Conservation (phyloP, 1,140 invertebrate genomes). For the Nymphalis io region DNA sequence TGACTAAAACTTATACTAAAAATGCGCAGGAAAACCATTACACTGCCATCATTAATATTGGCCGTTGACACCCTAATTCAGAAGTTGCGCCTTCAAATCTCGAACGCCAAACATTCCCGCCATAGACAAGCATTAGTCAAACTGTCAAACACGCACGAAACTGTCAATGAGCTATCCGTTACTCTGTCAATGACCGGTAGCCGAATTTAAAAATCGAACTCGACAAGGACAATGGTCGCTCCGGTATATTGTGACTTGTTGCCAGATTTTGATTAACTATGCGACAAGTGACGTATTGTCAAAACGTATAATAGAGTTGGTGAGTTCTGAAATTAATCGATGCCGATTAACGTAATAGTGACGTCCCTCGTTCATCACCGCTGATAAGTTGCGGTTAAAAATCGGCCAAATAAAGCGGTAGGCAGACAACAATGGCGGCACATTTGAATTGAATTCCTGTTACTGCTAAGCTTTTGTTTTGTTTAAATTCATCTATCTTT, state of each 20-base stretch:
- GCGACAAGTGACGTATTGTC: conserved; percentile 54
- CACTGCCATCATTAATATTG: conserved; percentile 47
- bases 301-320: conserved; percentile 59
- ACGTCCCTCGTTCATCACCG: conserved; percentile 48
- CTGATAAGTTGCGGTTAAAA: conserved; percentile 54
- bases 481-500: conserved; percentile 37
- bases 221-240: conserved; percentile 48
- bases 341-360: conserved; percentile 45
- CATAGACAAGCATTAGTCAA: conserved; percentile 71
- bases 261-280: conserved; percentile 62
- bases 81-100: conserved; percentile 51
- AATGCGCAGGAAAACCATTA: background rate
- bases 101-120: conserved; percentile 47
- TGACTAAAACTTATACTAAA: background rate
- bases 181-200: conserved; percentile 55
- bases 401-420: conserved; percentile 55
- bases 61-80: conserved; percentile 54
- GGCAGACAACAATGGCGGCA: conserved; percentile 68
- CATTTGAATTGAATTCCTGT: conserved; percentile 69
- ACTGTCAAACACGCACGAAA: conserved; percentile 59
- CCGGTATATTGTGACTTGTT: conserved; percentile 57
- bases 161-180: conserved; percentile 63
- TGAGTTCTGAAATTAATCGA: conserved; percentile 64
- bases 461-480: conserved; percentile 39
- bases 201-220: conserved; percentile 47